Percentiles rank a stretch among this genome's conserved stretches.
phyloP scores from a whole-genome alignment of 30 jellyfish, hydroid and myxozoan genomes.

The Pseudorhiza aurosa region DNA sequence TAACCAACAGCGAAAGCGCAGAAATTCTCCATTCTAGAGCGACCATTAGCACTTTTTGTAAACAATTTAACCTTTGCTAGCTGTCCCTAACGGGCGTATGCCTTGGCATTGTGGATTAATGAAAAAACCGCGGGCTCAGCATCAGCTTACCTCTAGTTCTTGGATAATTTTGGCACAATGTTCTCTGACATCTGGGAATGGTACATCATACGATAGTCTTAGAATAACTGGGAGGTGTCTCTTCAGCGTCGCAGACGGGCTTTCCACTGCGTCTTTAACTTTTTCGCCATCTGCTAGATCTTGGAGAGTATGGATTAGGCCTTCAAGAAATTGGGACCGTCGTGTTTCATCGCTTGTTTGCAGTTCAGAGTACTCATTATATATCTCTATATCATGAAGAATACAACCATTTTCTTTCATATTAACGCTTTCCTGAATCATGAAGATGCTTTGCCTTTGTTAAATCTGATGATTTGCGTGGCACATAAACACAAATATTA shows the following conservation, averaged over 20 bases:
- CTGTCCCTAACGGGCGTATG: constrained; percentile 1
- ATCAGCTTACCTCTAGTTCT: constrained; percentile 85
- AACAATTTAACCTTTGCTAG: too few relatives aligned
- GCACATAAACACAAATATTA: constrained; percentile 9
- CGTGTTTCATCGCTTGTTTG: constrained; percentile 88
- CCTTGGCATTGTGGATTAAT: neutral
- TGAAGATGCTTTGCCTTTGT: neutral
- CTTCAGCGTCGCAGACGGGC: constrained; percentile 27
- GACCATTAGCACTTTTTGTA: too few relatives aligned
- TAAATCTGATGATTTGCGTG: neutral
- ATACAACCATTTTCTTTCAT: constrained; percentile 80
- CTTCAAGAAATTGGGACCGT: constrained; percentile 83
- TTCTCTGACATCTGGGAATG: constrained; percentile 94
- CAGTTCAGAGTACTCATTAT: constrained; percentile 67
- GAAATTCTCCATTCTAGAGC: too few relatives aligned
- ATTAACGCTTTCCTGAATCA: constrained; percentile 48
- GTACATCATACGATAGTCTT: constrained; percentile 90
- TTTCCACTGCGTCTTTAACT: constrained; percentile 43
- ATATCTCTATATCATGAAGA: constrained; percentile 55
- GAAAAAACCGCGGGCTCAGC: neutral
- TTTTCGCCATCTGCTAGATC: constrained; percentile 67
- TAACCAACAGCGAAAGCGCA: too few relatives aligned
- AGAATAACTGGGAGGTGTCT: constrained; percentile 74
- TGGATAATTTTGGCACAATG: constrained; percentile 78
- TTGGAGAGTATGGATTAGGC: constrained; percentile 73